Evolutionary conservation across 2,888 invertebrate genomes (phyloP).

Genomic region (Laspeyria flexula): DNA sequence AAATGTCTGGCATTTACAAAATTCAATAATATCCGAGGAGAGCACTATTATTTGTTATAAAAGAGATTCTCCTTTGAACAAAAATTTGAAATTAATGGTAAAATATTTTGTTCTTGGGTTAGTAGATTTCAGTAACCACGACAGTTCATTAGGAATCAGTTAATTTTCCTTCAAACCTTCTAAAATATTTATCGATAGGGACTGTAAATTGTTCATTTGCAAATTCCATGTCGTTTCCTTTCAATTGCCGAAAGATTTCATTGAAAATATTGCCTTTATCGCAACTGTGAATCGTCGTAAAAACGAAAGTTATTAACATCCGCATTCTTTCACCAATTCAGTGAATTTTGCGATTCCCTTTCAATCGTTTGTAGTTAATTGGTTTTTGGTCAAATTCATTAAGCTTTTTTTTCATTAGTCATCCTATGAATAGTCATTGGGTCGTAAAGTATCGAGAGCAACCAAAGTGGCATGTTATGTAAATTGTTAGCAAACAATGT

Average conservation of each 20-base stretch:
- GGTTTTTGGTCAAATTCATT: conserved; percentile 30
- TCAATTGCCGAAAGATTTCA: conserved; percentile 49
- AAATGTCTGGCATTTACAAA: conserved; percentile 5
- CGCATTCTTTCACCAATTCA: conserved; percentile 25
- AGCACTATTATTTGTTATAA: conserved; percentile 21
- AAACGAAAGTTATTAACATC: conserved; percentile 32
- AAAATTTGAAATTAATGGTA: conserved; percentile 48
- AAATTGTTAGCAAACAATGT: no score
- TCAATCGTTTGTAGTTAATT: conserved; percentile 28
- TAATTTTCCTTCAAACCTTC: conserved; percentile 48
- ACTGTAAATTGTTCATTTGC: conserved; percentile 52
- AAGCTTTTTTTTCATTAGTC: conserved; percentile 13
- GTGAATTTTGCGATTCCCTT: conserved; percentile 30
- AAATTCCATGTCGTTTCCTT: conserved; percentile 43
- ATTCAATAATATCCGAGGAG: conserved; percentile 7
- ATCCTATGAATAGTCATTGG: conserved; percentile 11
- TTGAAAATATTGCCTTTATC: conserved; percentile 34
- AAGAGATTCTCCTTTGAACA: conserved; percentile 41
- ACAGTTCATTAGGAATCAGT: conserved; percentile 43
- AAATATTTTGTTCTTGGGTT: conserved; percentile 43
- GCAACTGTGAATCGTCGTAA: conserved; percentile 28
- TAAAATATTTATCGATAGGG: conserved; percentile 41
- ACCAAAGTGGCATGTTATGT: conserved; percentile 2
- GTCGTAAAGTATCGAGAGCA: conserved; percentile 14
- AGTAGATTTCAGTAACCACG: conserved; percentile 34